phyloP scores from a whole-genome alignment of 2,113 vertebrate genomes.

The Pseudolaguvia tuberculata region DNA sequence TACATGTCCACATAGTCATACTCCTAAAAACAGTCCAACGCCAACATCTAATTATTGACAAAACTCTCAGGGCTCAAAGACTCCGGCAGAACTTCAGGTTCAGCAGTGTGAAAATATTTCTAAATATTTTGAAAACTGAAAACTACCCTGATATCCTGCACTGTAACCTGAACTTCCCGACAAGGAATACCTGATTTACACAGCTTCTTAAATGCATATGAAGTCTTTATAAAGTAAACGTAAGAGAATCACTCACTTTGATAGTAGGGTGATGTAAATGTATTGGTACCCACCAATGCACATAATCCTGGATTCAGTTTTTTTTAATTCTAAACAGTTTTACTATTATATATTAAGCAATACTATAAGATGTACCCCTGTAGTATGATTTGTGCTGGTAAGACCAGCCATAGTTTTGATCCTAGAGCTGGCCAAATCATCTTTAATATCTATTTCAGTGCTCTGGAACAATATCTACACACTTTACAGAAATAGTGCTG shows the following conservation, averaged over 20 bases:
- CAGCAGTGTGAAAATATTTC: no score
- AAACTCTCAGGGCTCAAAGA: no score
- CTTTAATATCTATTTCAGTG: constrained; percentile 45
- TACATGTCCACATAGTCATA: no score
- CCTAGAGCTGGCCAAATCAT: constrained; percentile 24
- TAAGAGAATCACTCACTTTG: background rate
- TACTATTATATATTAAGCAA: background rate
- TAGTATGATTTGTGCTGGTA: constrained; percentile 33
- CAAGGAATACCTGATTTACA: background rate
- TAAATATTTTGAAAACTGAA: no score
- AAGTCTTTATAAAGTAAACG: background rate
- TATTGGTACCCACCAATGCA: background rate
- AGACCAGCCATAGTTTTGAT: constrained; percentile 45
- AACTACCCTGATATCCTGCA: background rate
- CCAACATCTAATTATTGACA: no score
- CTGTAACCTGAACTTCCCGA: background rate
- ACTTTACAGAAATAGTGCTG: constrained; percentile 26
- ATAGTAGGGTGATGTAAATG: background rate
- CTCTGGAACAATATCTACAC: constrained; percentile 34
- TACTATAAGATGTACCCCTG: constrained; percentile 35
- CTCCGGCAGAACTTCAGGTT: no score
- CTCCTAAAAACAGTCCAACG: no score
- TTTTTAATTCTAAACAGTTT: background rate
- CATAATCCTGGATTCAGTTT: background rate
- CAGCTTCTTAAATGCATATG: background rate